A percentile compares a stretch with the other conserved stretches of the same genome.
These are phyloP conservation scores for Masnerella sp. DNA, from an alignment of 2,888 invertebrate genomes.

Conservation along the genomic window DNA sequence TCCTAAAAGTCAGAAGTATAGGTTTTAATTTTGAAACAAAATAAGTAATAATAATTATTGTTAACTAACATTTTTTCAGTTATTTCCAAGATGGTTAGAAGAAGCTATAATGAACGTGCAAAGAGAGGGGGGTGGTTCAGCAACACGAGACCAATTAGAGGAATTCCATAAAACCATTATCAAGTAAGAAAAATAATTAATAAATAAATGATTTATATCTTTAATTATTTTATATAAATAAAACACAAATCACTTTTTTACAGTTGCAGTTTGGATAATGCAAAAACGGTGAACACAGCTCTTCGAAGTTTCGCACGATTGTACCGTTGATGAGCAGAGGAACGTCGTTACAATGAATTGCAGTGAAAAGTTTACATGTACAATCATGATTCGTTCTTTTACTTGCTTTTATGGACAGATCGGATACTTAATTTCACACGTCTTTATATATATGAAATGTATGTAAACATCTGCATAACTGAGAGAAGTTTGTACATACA, in stretches of 20 bases:
- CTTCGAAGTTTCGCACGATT: slow-evolving; percentile 91
- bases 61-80: too few relatives aligned
- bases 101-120: slow-evolving; percentile 87
- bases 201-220: slow-evolving; percentile 2
- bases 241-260: slow-evolving; percentile 27
- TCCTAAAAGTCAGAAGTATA: too few relatives aligned
- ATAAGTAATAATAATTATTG: too few relatives aligned
- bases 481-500: too few relatives aligned
- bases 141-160: slow-evolving; percentile 88
- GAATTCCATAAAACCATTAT: slow-evolving; percentile 89
- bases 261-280: slow-evolving; percentile 84
- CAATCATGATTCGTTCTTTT: too few relatives aligned
- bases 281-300: slow-evolving; percentile 87
- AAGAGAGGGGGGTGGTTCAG: slow-evolving; percentile 84
- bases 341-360: too few relatives aligned
- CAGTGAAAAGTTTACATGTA: too few relatives aligned
- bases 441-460: too few relatives aligned
- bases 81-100: slow-evolving; percentile 85
- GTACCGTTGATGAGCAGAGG: slow-evolving; percentile 87
- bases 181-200: slow-evolving; percentile 79
- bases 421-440: too few relatives aligned
- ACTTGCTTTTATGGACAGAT: too few relatives aligned
- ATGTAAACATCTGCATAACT: too few relatives aligned
- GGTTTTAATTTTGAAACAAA: too few relatives aligned
- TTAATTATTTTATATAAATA: neutral